Base-by-base conservation (phyloP, 2,888 invertebrate genomes). In the Xestia xanthographa region DNA sequence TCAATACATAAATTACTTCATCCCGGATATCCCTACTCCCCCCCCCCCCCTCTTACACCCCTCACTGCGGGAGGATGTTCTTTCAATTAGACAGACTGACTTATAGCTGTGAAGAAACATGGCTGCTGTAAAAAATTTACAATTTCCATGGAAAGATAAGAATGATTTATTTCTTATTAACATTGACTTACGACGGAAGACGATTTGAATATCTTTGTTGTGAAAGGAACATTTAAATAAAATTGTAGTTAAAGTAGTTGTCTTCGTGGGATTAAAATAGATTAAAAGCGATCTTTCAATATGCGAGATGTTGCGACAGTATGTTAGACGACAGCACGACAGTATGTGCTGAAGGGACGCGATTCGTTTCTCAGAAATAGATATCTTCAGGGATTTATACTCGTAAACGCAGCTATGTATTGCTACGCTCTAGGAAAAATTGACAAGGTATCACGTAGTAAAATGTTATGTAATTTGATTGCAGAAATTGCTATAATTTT, bases 81-180 rank as follows among this genome's bases (percentile, higher is more conserved):
- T 77, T 81, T 75, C 74, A 84, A 81, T 84, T 83, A 83, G 62
- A 68, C n/a, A 58, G 45, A 20, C 38, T 70, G 78, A 81, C n/a
- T 80, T 72, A 77, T 72, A 48, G 69, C 72, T 34, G 66, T 56
- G 65, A 26, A 50, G 38, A 60, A 43, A 76, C 29, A 50, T 56
- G 63, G 53, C 38, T 62, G 5, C 38, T 48, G 48, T 66, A 14
- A 34, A 22, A 8, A 69, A 72, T 68, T 58, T 69, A 71, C 66
- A 83, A 72, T 69, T 63, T 69, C 53, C 34, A 43, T 38, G 50
- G 11, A 12, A 63, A 65, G 58, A 29, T 53, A 53, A 43, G n/a
- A 22, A 8, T 38, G 66, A 81, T 76, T 80, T 50, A 80, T 75
- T 66, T 66, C 17, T 29, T 29, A 20, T n/a, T 56, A 62, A 56